Conservation (phyloP, 2,888 invertebrate species). For the Venusia cambrica region DNA sequence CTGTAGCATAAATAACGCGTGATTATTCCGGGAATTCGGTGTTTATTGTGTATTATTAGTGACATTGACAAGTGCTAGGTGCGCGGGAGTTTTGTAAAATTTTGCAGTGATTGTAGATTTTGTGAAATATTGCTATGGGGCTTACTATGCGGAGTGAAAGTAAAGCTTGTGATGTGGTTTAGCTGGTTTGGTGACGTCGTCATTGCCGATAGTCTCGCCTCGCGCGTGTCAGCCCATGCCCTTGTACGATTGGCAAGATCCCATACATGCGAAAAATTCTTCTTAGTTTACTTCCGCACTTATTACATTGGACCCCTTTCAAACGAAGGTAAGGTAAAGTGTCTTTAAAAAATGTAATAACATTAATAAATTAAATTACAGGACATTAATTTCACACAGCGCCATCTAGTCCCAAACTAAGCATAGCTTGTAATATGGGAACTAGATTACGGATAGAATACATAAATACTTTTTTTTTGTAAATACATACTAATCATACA, state of each 20-base stretch:
- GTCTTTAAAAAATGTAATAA: neutral
- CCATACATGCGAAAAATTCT: constrained; percentile 52
- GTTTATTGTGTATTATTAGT: constrained; percentile 34
- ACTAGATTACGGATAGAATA: no score
- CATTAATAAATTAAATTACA: no score
- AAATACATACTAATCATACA: no score
- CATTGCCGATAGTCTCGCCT: constrained; percentile 42
- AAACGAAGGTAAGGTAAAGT: constrained; percentile 23
- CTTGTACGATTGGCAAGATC: constrained; percentile 63
- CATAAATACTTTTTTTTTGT: no score
- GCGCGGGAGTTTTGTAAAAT: constrained; percentile 60
- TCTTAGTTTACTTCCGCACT: constrained; percentile 48
- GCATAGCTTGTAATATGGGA: no score
- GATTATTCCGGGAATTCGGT: constrained; percentile 27
- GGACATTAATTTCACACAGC: no score
- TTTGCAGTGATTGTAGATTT: constrained; percentile 24
- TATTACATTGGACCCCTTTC: constrained; percentile 19
- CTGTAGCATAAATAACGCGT: constrained; percentile 34
- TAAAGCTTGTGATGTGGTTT: constrained; percentile 54
- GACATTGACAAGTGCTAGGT: constrained; percentile 60
- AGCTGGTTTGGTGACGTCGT: constrained; percentile 47
- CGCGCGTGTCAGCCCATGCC: constrained; percentile 42
- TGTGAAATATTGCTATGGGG: constrained; percentile 29
- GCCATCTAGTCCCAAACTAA: no score
- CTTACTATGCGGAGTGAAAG: constrained; percentile 56